A percentile compares a stretch with the other conserved stretches of the same genome.
Evolutionary conservation across 1,140 invertebrate species (phyloP).

Genomic region (Calycopis cecrops): DNA sequence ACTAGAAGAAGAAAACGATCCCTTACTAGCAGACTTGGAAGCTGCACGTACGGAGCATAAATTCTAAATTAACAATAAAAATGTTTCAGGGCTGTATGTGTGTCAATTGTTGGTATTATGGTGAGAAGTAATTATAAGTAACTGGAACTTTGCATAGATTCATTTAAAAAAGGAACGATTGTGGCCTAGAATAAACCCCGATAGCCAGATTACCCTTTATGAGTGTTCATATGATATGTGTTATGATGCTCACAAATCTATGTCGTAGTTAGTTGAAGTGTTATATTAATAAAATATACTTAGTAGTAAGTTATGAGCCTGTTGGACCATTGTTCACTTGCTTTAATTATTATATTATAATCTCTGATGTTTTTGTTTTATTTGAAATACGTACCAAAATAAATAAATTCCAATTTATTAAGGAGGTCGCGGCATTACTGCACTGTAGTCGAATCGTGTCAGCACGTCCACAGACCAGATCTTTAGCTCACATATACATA

Average conservation of each 20-base stretch:
- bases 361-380: slow-evolving; percentile 8
- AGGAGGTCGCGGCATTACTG: no score
- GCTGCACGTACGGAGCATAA: slow-evolving; percentile 70
- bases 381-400: background rate
- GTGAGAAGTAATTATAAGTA: background rate
- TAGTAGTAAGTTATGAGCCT: slow-evolving; percentile 58
- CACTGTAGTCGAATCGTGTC: no score
- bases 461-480: no score
- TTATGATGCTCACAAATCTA: slow-evolving; percentile 48
- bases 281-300: slow-evolving; percentile 56
- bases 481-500: no score
- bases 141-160: slow-evolving; percentile 8
- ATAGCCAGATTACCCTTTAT: slow-evolving; percentile 16
- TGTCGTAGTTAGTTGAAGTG: slow-evolving; percentile 55
- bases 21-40: slow-evolving; percentile 75
- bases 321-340: slow-evolving; percentile 71
- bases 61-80: slow-evolving; percentile 40
- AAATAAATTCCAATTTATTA: no score
- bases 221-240: slow-evolving; percentile 28
- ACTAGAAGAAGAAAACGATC: slow-evolving; percentile 77
- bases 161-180: background rate
- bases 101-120: slow-evolving; percentile 16
- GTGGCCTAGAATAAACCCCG: slow-evolving; percentile 22
- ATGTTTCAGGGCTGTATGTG: background rate
- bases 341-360: slow-evolving; percentile 46